Base-by-base conservation (phyloP, 2,888 invertebrate species). In the Pterobdella sp. region DNA sequence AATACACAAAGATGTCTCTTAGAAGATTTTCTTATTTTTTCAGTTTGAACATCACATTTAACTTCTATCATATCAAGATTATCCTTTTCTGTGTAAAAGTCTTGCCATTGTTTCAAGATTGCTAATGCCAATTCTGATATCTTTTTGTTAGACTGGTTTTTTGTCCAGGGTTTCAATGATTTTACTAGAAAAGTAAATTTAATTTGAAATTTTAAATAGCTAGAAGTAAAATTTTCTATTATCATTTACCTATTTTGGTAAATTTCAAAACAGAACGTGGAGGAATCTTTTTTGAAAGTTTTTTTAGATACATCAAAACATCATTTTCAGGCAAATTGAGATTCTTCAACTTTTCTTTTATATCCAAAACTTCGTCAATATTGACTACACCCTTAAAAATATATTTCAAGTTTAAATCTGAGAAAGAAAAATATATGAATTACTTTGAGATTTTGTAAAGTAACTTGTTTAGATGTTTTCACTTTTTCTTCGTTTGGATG, bases 231-330 rank as follows among this genome's bases (percentile, higher is more conserved):
- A n/a, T n/a, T n/a, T n/a, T n/a, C n/a, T n/a, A n/a, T n/a, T n/a
- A n/a, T n/a, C n/a, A n/a, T n/a, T n/a, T n/a, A n/a, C 68, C 68
- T 10, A 68, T 68, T 68, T 68, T 68, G 22, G 68, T 68, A 26
- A 42, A 68, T 36, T 35, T 68, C 29, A 68, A 42, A 4, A 68
- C 42, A 22, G n/a, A n/a, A 7, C 34, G n/a, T 3, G 68, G 42
- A 1, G 68, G 68, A 18, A 68, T 22, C 31, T 68, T 68, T 35
- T 68, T 42, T 4, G 22, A 37, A 7, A 68, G 42, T 29, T n/a
- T 68, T 18, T 68, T 42, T 29, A 68, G 42, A n/a, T 42, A 68
- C 31, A 29, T 42, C 26, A n/a, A 31, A 4, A 68, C 3, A 7
- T 37, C 31, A 26, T 68, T 29, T 4, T 32, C 35, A 35, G 37